Evolutionary conservation across 2,888 invertebrate species (phyloP), one percentile per base, ranked within the genome.

Genomic region (Hirtodrosophila trivittata): DNA sequence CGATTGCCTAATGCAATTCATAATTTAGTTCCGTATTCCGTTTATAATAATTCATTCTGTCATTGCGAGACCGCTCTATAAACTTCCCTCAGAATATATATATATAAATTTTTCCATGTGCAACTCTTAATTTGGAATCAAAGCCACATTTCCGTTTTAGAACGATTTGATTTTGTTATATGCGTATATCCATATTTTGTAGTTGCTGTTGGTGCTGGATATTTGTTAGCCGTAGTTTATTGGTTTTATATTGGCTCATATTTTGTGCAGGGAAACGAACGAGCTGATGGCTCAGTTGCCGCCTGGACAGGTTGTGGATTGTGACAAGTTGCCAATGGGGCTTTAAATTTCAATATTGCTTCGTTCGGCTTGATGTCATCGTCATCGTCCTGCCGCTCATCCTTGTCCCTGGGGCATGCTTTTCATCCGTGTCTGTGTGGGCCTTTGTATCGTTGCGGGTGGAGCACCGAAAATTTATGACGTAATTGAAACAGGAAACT

Each of bases 401-500:
- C 28, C n/a, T n/a, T 28, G 28, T 28, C 28, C 28, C 28, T n/a
- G 28, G 21, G 13, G 30, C 25, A 26, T 32, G 5, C 10, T 30
- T 30, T 30, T 8, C 6, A 30, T 30, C 9, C n/a, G 30, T 30
- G 45, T 60, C 43, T 68, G 12, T 49, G 35, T 42, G 33, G 26
- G 38, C 14, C 51, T 39, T 28, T n/a, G n/a, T n/a, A n/a, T n/a
- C n/a, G n/a, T n/a, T 68, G 77, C 63, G 78, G 54, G 68, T 72
- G 67, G 50, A 60, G 50, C 33, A 55, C 62, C 67, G 72, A 73
- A 76, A 83, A 84, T 84, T 84, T 86, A 84, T 86, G 73, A 64
- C 72, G 77, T 86, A 86, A 84, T 84, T 86, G 86, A 86, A 86
- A 77, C 77, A 73, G 77, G 83, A 86, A 83, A 83, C 86, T 80